Evolutionary conservation across 2,113 vertebrate species (phyloP).

Genomic region (Brienomyrus brachyistius): DNA sequence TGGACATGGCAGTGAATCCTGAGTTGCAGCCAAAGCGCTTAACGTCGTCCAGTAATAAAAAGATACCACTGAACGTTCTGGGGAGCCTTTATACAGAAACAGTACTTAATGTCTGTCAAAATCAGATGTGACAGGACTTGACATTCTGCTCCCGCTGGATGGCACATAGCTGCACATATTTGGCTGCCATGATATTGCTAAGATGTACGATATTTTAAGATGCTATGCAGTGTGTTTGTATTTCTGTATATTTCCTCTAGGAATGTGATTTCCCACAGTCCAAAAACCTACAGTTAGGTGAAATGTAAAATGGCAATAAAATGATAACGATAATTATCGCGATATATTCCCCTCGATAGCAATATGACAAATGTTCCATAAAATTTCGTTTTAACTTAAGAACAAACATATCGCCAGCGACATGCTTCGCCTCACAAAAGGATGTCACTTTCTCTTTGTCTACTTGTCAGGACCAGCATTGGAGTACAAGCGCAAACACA

Average conservation of each 20-base stretch:
- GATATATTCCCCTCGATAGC: no score
- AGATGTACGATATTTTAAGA: background rate
- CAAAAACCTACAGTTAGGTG: no score
- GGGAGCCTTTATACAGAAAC: constrained; percentile 19
- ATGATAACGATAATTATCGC: no score
- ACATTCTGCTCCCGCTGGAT: background rate
- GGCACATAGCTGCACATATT: background rate
- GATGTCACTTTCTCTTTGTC: no score
- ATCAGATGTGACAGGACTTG: constrained; percentile 39
- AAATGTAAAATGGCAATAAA: no score
- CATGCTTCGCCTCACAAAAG: no score
- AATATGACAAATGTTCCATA: no score
- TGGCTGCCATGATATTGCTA: background rate
- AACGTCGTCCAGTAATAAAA: constrained; percentile 31
- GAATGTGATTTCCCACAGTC: background rate
- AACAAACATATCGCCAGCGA: no score
- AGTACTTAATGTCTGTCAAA: constrained; percentile 39
- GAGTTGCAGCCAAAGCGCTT: constrained; percentile 23
- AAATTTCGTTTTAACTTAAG: no score
- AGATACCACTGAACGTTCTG: constrained; percentile 36
- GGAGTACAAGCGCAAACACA: no score
- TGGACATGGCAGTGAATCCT: constrained; percentile 43
- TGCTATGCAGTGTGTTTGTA: background rate
- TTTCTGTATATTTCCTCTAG: background rate
- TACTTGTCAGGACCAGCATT: no score